Percentiles rank a stretch among this genome's conserved stretches.
These are phyloP conservation scores for Pelmatolapia mariae DNA, from an alignment of 2,113 vertebrate species.

Conservation along the genomic window DNA sequence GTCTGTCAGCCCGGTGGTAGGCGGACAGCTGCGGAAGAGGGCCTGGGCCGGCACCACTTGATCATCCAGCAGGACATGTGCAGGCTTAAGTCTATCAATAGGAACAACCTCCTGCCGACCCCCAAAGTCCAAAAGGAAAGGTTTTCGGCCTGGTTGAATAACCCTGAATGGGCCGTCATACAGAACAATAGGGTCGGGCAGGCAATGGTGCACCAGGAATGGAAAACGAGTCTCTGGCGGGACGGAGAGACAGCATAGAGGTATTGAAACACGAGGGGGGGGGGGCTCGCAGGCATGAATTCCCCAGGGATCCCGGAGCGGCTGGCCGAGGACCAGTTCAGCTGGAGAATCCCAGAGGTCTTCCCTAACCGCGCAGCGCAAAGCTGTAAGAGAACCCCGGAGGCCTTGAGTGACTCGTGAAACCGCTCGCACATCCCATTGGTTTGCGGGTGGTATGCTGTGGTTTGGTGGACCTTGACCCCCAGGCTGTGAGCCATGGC, in stretches of 20 bases:
- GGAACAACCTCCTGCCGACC: background rate
- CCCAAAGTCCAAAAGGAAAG: background rate
- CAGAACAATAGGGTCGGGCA: background rate
- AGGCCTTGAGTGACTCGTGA: background rate
- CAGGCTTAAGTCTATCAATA: background rate
- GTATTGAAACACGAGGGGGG: background rate
- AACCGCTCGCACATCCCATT: background rate
- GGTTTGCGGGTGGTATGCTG: background rate
- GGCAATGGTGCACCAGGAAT: background rate
- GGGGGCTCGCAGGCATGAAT: background rate
- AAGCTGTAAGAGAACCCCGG: background rate
- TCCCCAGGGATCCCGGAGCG: background rate
- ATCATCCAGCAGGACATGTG: background rate
- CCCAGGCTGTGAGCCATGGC: background rate
- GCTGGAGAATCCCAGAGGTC: background rate
- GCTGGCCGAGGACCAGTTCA: background rate
- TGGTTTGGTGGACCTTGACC: background rate
- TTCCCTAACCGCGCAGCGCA: background rate
- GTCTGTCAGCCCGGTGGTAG: background rate
- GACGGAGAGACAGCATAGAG: background rate
- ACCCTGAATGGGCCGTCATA: background rate
- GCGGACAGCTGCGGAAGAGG: accelerated
- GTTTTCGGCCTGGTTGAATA: background rate
- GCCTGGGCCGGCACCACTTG: background rate
- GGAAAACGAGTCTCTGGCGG: background rate